Evolutionary conservation across 1,140 invertebrate species (phyloP), one percentile per base, ranked within the genome.

Genomic region (Pseudobourletiella spinata): DNA sequence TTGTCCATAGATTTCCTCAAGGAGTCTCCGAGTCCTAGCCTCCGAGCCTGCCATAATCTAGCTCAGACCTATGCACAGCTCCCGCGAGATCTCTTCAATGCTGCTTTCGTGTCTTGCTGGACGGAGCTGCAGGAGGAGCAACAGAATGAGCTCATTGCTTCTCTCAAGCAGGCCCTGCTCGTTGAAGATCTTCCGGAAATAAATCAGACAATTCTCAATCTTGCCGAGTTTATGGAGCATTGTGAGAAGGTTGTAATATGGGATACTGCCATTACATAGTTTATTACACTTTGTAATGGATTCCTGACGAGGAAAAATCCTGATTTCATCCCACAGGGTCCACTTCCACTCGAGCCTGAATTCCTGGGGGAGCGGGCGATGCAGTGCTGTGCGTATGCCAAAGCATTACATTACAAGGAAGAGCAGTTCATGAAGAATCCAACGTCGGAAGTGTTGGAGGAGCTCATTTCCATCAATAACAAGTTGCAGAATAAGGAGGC

Each of bases 161-260:
- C 87, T 6, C 73, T 99, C 0, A 86, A 94, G 70, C 86, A 94
- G 74, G 95, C 95, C 0, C 74, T 99, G 0, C 87, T 86, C 48
- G 88, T 92, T 1, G 91, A 94, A 15, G 93, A 98, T 73, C 83
- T 96, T 52, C 91, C 95, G 0, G 97, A 99, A 76, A 88, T 99
- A 29, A 98, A 95, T 0, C 95, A 99, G 72, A 95, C 95, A 0
- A 89, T 99, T 61, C 78, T 99, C 1, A 99, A 77, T 99, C 99
- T 99, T 26, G 95, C 95, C 0, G 96, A 99, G 77, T 99, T 99
- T 71, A 98, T 99, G 92, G 96, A 99, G 71, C 96, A 99, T 73
- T 98, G 94, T 73, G 96, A 99, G 72, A 91, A 91, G 62, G 32
- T 39, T 39, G n/a, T n/a, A n/a, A n/a, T n/a, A n/a, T n/a, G n/a